Conservation (phyloP, 2,113 vertebrate species). For the Festucalex cinctus region DNA sequence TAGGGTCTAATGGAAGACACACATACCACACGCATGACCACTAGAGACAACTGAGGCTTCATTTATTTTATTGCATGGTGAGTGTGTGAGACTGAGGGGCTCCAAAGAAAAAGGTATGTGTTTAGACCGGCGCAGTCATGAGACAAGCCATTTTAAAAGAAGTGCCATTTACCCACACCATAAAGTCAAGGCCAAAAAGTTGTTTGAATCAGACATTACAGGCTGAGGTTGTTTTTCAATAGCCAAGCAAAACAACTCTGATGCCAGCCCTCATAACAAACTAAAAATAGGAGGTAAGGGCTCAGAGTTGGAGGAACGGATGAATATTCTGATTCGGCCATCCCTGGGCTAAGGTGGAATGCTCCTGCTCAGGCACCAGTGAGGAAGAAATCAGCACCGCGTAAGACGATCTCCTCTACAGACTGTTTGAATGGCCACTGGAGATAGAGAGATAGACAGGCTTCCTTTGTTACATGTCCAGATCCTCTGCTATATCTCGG, state of each 20-base stretch:
- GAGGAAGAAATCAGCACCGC: neutral
- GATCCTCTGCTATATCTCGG: conserved; percentile 4
- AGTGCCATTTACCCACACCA: conserved; percentile 21
- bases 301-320: neutral
- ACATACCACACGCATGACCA: neutral
- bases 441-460: conserved; percentile 45
- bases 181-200: conserved; percentile 35
- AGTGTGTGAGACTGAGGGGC: neutral
- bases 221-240: conserved; percentile 33
- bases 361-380: conserved; percentile 3
- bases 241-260: conserved; percentile 35
- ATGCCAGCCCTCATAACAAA: conserved; percentile 31
- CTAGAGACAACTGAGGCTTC: neutral
- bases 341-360: neutral
- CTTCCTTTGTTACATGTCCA: conserved; percentile 37
- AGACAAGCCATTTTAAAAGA: conserved; percentile 28
- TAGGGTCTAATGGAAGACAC: neutral
- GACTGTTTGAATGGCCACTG: conserved; percentile 45
- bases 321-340: neutral
- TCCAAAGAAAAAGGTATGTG: conserved; percentile 4
- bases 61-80: neutral
- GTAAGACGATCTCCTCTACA: conserved; percentile 25
- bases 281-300: conserved; percentile 38
- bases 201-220: conserved; percentile 49
- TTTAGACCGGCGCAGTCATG: conserved; percentile 27